A percentile compares a stretch with the other conserved stretches of the same genome.
These are phyloP conservation scores for Chrosomus eos DNA, from an alignment of 2,797 vertebrate species.

Conservation along the genomic window DNA sequence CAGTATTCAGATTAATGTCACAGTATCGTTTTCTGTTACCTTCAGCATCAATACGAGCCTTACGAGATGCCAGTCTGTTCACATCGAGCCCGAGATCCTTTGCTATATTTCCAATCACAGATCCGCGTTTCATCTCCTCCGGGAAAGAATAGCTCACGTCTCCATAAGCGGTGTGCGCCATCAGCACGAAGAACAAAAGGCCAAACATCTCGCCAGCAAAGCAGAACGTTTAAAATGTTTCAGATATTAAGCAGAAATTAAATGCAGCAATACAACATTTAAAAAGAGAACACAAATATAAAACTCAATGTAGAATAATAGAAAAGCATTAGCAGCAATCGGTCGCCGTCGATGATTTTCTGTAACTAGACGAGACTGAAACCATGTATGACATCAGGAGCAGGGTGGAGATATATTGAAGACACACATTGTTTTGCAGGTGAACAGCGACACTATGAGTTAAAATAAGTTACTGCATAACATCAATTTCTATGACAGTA, in stretches of 20 bases:
- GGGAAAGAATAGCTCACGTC: slow-evolving; percentile 64
- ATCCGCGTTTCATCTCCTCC: slow-evolving; percentile 64
- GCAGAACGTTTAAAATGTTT: not conserved
- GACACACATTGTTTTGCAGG: not conserved
- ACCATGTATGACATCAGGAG: not conserved
- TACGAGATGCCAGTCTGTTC: slow-evolving; percentile 55
- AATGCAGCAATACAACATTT: not conserved
- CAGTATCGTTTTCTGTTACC: slow-evolving; percentile 30
- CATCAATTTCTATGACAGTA: not conserved
- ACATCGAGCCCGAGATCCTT: slow-evolving; percentile 62
- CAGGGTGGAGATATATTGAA: not conserved
- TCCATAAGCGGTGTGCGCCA: slow-evolving; percentile 29
- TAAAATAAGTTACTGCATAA: not conserved
- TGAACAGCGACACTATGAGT: slow-evolving; percentile 33
- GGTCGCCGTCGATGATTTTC: not conserved
- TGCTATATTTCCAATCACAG: slow-evolving; percentile 65
- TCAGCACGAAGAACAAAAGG: too few relatives aligned
- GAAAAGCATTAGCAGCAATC: too few relatives aligned
- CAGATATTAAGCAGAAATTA: not conserved
- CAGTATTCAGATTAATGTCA: slow-evolving; percentile 51
- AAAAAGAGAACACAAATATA: not conserved
- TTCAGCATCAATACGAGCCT: slow-evolving; percentile 61
- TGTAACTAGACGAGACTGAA: not conserved
- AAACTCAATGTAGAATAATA: too few relatives aligned
- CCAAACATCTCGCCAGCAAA: rapidly evolving